phyloP scores from a whole-genome alignment of 2,888 invertebrate genomes.

The Andrena marginata region DNA sequence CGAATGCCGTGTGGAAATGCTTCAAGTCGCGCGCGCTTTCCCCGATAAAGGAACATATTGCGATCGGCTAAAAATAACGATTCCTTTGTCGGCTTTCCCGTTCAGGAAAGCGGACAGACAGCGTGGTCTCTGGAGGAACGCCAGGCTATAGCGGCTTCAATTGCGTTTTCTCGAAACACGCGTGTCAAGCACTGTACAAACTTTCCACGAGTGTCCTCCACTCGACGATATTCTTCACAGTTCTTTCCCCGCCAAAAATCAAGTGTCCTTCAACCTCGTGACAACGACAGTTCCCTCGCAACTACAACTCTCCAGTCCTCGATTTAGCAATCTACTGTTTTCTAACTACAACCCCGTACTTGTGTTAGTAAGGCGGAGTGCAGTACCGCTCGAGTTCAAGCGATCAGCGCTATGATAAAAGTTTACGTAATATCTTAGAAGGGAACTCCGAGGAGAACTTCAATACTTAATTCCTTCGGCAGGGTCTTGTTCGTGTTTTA shows the following conservation, averaged over 20 bases:
- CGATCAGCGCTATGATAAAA: background rate
- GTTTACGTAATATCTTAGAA: no score
- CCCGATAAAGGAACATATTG: constrained; percentile 20
- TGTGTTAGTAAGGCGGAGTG: background rate
- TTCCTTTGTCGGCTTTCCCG: background rate
- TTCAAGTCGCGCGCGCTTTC: constrained; percentile 11
- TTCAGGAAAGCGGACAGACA: background rate
- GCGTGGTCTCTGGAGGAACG: background rate
- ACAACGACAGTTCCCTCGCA: background rate
- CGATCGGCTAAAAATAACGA: constrained; percentile 15
- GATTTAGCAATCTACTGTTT: background rate
- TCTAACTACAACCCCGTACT: background rate
- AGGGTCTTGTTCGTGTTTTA: background rate
- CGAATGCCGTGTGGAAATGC: constrained; percentile 39
- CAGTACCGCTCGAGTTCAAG: background rate
- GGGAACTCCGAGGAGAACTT: background rate
- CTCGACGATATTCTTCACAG: background rate
- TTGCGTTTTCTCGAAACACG: background rate
- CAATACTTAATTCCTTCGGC: constrained; percentile 1
- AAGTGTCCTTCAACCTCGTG: background rate
- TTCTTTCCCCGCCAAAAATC: background rate
- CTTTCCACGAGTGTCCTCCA: background rate
- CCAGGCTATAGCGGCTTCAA: background rate
- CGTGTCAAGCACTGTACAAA: background rate
- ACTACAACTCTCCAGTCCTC: background rate